Evolutionary conservation across 2,888 invertebrate genomes (phyloP).

Genomic region (Nemurella pictetii): DNA sequence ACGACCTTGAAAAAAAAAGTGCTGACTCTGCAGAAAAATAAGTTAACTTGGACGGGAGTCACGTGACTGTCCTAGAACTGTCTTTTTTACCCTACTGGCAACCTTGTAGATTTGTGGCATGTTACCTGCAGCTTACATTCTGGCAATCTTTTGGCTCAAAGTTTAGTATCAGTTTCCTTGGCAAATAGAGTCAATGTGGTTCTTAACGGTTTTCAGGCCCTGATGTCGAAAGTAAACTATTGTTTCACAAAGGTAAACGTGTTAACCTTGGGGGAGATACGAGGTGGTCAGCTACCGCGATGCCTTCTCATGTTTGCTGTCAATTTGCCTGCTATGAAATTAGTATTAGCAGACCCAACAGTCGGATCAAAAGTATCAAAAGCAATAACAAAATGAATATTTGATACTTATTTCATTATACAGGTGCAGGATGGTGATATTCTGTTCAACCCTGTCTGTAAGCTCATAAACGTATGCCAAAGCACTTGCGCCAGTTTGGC

Average conservation of each 20-base stretch:
- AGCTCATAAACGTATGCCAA: conserved; percentile 3
- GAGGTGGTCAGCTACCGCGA: conserved; percentile 27
- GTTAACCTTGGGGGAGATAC: conserved; percentile 11
- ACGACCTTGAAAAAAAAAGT: too few relatives aligned
- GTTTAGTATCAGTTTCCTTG: conserved; percentile 35
- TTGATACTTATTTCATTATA: conserved; percentile 8
- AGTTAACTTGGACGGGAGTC: too few relatives aligned
- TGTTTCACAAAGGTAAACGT: conserved; percentile 7
- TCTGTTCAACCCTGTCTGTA: conserved; percentile 19
- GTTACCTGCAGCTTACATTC: conserved; percentile 44
- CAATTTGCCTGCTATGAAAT: conserved; percentile 15
- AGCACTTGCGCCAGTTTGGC: not conserved
- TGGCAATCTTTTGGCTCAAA: conserved; percentile 44
- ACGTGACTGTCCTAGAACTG: too few relatives aligned
- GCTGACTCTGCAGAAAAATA: too few relatives aligned
- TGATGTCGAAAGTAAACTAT: conserved; percentile 3
- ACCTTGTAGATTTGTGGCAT: conserved; percentile 42
- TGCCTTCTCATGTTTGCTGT: not conserved
- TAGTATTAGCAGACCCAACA: not conserved
- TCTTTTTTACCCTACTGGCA: too few relatives aligned
- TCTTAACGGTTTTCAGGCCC: conserved; percentile 11
- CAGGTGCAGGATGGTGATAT: conserved; percentile 8
- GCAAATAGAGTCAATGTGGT: conserved; percentile 9
- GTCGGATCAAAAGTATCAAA: not conserved
- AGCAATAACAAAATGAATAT: not conserved